A percentile compares a stretch with the other conserved stretches of the same genome.
Evolutionary conservation across 2,797 vertebrate genomes (phyloP).

Genomic region (Mus caroli): DNA sequence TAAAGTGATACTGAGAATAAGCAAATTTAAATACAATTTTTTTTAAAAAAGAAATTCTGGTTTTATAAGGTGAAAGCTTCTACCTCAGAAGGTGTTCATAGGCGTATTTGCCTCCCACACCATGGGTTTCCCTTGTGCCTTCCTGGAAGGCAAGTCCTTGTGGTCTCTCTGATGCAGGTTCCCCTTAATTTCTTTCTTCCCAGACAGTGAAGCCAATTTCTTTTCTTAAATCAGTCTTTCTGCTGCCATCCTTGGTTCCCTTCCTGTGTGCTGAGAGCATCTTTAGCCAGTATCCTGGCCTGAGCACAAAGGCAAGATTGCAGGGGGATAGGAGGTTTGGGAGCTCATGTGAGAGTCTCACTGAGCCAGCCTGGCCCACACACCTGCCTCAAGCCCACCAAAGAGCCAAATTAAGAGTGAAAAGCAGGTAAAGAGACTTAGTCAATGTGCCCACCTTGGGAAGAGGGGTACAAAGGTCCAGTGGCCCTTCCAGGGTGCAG

Average conservation of each 20-base stretch:
- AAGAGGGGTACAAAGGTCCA: neutral
- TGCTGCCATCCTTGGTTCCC: neutral
- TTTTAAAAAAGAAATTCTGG: conserved; percentile 17
- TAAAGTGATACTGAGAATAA: conserved; percentile 34
- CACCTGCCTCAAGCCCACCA: neutral
- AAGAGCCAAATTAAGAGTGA: neutral
- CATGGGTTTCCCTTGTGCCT: too few relatives aligned
- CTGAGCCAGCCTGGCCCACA: neutral
- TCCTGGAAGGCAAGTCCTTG: neutral
- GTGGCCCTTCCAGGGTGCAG: neutral
- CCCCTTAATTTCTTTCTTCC: neutral
- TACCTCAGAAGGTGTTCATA: neutral
- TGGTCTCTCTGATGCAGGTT: neutral
- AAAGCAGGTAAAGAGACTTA: neutral
- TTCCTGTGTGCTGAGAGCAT: neutral
- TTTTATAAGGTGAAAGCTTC: neutral
- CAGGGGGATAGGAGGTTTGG: neutral
- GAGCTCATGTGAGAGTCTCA: neutral
- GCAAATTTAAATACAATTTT: neutral
- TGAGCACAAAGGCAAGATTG: neutral
- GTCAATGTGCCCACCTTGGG: neutral
- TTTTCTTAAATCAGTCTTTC: neutral
- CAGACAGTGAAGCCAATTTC: neutral
- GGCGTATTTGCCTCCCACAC: accelerated
- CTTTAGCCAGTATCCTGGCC: neutral